Percentiles rank a stretch among this genome's conserved stretches.
Conservation (phyloP, 2,888 invertebrate genomes). For the Mythimna vitellina region DNA sequence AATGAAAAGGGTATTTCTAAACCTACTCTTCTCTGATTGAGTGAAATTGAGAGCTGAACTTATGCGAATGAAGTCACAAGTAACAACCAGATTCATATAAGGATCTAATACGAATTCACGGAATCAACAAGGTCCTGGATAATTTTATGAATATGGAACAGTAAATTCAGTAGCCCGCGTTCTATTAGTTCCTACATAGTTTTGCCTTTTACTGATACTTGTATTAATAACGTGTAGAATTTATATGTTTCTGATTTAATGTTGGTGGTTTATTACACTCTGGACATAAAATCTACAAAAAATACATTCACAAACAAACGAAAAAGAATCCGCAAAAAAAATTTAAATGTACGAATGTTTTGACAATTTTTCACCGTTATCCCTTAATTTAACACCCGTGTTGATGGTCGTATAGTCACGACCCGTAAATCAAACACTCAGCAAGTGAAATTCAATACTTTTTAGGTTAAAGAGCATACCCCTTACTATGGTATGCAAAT, state of each 20-base stretch:
- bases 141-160: slow-evolving; percentile 6
- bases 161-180: not conserved
- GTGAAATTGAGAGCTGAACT: not conserved
- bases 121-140: not conserved
- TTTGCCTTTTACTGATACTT: not conserved
- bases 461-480: slow-evolving; percentile 46
- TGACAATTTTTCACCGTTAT: slow-evolving; percentile 14
- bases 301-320: not conserved
- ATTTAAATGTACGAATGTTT: not conserved
- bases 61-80: too few relatives aligned
- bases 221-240: not conserved
- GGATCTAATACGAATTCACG: not conserved
- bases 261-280: not conserved
- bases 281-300: not conserved
- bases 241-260: not conserved
- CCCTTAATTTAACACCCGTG: slow-evolving; percentile 16
- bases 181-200: not conserved
- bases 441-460: slow-evolving; percentile 55
- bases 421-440: slow-evolving; percentile 48
- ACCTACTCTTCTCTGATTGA: too few relatives aligned
- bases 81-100: not conserved
- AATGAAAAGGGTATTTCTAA: too few relatives aligned
- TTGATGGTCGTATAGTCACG: slow-evolving; percentile 31
- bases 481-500: not conserved
- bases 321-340: not conserved